Evolutionary conservation across 1,140 invertebrate genomes (phyloP).

Genomic region (honey bee (Apis mellifera)): Amel_HAv3.1 CM009932.2:10228501-10229000

Average conservation of each 20-base stretch:
- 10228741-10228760: background rate
- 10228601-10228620: background rate
- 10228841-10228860: no score
- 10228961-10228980: background rate
- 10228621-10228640: slow-evolving; percentile 13
- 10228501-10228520: slow-evolving; percentile 58
- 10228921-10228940: slow-evolving; percentile 7
- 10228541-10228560: slow-evolving; percentile 38
- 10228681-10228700: background rate
- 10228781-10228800: background rate
- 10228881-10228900: background rate
- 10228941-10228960: background rate
- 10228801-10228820: background rate
- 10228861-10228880: background rate
- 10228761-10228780: background rate
- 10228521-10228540: slow-evolving; percentile 57
- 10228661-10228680: background rate
- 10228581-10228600: slow-evolving; percentile 11
- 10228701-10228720: background rate
- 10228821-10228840: background rate
- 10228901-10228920: background rate
- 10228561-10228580: slow-evolving; percentile 13
- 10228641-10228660: slow-evolving; percentile 6
- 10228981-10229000: background rate
- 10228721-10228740: background rate